Base-by-base conservation (phyloP, 2,888 invertebrate genomes). In the Perdita meconis region DNA sequence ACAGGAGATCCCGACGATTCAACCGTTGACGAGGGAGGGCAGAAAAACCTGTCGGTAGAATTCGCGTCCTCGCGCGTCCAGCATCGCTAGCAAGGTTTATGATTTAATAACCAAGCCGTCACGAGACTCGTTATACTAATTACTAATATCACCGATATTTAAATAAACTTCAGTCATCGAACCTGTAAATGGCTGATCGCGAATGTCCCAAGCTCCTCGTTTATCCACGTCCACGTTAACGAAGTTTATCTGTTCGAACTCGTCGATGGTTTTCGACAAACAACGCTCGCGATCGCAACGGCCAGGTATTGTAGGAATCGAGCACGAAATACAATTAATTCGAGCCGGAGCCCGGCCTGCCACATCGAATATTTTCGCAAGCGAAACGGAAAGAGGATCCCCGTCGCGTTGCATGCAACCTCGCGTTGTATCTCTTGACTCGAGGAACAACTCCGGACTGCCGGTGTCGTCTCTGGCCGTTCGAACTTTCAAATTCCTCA, bases 91-190 rank as follows among this genome's bases (percentile, higher is more conserved):
- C 40, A 61, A 72, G 70, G 56, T 66, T 72, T 65, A 65, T 73
- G 57, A 73, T 68, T 85, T 83, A 85, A 84, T 84, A 74, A 79
- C 79, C 53, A 47, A 34, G 36, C 59, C 70, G 65, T 81, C 71
- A 78, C 73, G 71, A 64, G 71, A 60, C 71, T 84, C 85, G 85
- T 85, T 85, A 85, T 85, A 83, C 79, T 74, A 75, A 83, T 85
- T 81, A 81, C 79, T 63, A 63, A 72, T 74, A 74, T 80, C 42
- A 71, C 38, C 64, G 71, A 84, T 85, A 82, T 85, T 82, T 85
- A 81, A 81, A 85, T 84, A 85, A 84, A 76, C 78, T 80, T 56
- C 60, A 55, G 70, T 61, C 64, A 47, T 68, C 73, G 22, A 50
- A 24, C 42, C 51, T 38, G 65, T 56, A 73, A 84, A 78, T 71